Conservation (phyloP, 2,113 vertebrate genomes). For the Phylloscopus trochilus region DNA sequence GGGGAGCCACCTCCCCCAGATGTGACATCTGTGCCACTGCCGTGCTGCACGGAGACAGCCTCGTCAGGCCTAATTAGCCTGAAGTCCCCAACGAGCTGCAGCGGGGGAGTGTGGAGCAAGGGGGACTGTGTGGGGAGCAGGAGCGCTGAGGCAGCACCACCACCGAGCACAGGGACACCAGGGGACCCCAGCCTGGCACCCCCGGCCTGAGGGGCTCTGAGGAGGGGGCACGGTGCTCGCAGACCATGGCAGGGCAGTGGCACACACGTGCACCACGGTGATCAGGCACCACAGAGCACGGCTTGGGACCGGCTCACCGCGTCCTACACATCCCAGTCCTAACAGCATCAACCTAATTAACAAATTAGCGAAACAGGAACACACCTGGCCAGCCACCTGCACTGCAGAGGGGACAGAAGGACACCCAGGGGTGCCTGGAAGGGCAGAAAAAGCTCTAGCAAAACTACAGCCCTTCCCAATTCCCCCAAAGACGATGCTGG, state of each 20-base stretch:
- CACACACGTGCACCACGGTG: rapidly evolving
- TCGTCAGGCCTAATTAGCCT: conserved; percentile 41
- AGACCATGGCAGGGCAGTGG: background rate
- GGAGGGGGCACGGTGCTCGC: background rate
- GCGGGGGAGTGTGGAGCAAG: background rate
- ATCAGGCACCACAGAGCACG: rapidly evolving
- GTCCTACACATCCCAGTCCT: background rate
- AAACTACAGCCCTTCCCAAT: rapidly evolving
- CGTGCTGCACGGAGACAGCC: background rate
- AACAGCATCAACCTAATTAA: background rate
- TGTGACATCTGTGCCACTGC: background rate
- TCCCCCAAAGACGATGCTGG: background rate
- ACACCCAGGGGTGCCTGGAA: background rate
- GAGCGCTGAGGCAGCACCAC: rapidly evolving
- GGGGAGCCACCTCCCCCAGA: background rate
- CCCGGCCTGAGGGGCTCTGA: rapidly evolving
- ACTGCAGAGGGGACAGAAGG: background rate
- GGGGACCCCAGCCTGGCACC: background rate
- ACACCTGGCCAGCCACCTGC: background rate
- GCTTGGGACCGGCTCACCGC: background rate
- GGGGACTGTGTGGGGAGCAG: background rate
- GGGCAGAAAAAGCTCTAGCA: background rate
- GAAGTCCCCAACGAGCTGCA: background rate
- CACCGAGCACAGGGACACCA: rapidly evolving
- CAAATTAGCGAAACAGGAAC: background rate